Base-by-base conservation (phyloP, 2,888 invertebrate species). In the Dendrolimus pini region DNA sequence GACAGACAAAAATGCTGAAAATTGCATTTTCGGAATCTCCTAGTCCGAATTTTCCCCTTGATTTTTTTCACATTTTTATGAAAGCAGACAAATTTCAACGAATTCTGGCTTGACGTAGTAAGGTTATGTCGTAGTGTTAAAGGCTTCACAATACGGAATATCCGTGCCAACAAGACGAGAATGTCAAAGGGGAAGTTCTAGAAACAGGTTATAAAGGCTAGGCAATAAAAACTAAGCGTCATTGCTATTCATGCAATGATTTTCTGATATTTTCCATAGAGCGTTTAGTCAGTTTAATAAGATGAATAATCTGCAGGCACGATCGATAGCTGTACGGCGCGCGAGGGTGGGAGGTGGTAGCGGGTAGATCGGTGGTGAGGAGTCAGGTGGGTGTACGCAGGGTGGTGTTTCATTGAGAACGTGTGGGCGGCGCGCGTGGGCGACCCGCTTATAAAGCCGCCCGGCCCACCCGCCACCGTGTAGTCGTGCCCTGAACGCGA, bases 361-460 rank as follows among this genome's bases (percentile, higher is more conserved):
- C 62, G 58, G 56, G 70, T 66, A 75, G 67, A 68, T 64, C 67
- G 62, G 69, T 30, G 30, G 30, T 30, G 30, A 68, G 72, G 73
- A 72, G 67, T 59, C 60, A 62, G 59, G 59, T 65, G 71, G 65
- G 67, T 63, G 65, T 63, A 61, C 62, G 58, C 67, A 72, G 71
- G 77, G 76, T 72, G 72, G 71, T 67, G 81, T 88, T 93, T 93
- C 93, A 93, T 93, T 93, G 92, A 93, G 92, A 92, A 91, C 92
- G 93, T 92, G 93, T 93, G 91, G 93, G 93, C 92, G 92, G 84
- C 75, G 81, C 66, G 85, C 88, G 89, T 87, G 86, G 87, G 89
- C 87, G 89, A 80, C 71, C 71, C 81, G 85, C 78, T 84, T 89
- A 87, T 87, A 88, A 82, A 85, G 83, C 75, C 70, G 68, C 70